These are phyloP conservation scores for Aegotheles bennettii DNA, from an alignment of 2,113 vertebrate genomes.

Conservation along the genomic window DNA sequence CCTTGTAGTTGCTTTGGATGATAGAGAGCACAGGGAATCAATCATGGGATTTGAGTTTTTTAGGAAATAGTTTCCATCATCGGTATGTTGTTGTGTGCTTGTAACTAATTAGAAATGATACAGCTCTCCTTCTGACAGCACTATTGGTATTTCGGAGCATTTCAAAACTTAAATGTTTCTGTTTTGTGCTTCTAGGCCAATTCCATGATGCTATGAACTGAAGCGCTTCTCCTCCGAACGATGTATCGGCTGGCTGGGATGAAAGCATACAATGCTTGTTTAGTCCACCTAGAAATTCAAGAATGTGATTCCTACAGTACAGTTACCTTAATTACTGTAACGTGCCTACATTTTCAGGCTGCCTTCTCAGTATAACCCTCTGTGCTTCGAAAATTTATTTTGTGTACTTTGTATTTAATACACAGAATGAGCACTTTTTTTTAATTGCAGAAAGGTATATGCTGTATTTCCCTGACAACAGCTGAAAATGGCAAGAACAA, in stretches of 20 bases:
- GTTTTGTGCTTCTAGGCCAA: slow-evolving; percentile 21
- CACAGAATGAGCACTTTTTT: slow-evolving; percentile 92
- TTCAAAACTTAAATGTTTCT: neutral
- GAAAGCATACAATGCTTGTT: slow-evolving; percentile 55
- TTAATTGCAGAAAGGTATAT: slow-evolving; percentile 48
- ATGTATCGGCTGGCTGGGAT: slow-evolving; percentile 52
- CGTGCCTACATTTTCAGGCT: slow-evolving; percentile 90
- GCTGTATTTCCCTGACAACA: slow-evolving; percentile 63
- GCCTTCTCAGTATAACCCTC: slow-evolving; percentile 83
- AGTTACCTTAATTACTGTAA: slow-evolving; percentile 81
- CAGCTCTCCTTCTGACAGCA: neutral
- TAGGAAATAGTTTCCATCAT: neutral
- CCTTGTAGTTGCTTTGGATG: neutral
- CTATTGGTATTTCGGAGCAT: rapidly evolving
- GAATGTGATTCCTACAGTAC: slow-evolving; percentile 74
- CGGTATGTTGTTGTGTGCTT: neutral
- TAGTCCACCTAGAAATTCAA: slow-evolving; percentile 61
- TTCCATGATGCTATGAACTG: slow-evolving; percentile 17
- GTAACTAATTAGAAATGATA: neutral
- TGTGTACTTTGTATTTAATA: slow-evolving; percentile 89
- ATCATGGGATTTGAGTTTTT: neutral
- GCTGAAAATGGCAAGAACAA: slow-evolving; percentile 45
- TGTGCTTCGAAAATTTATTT: slow-evolving; percentile 85
- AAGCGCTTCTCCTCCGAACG: slow-evolving; percentile 35
- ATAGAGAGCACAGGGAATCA: neutral